These are phyloP conservation scores for Euwallacea fornicatus DNA, from an alignment of 1,140 invertebrate species.

Conservation along the genomic window DNA sequence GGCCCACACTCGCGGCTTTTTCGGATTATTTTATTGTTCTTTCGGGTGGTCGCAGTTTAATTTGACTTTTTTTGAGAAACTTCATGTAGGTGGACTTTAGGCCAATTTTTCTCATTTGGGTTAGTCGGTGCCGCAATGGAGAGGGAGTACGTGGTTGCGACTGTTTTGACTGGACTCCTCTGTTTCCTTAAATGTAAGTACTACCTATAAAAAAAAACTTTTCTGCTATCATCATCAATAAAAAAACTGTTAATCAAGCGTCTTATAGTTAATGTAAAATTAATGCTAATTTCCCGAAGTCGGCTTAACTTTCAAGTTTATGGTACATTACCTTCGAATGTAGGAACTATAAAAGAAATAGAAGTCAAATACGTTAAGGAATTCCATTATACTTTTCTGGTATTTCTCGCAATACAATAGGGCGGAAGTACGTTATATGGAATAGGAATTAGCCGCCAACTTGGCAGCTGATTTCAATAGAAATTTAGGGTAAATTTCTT, in stretches of 20 bases:
- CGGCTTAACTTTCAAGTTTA: constrained; percentile 19
- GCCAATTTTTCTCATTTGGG: neutral
- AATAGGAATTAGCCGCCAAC: no score
- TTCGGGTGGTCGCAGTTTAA: neutral
- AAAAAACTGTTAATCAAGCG: neutral
- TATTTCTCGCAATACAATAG: constrained; percentile 17
- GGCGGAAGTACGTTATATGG: constrained; percentile 13
- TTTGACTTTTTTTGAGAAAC: neutral
- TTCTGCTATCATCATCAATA: neutral
- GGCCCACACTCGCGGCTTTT: neutral
- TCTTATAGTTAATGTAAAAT: no score
- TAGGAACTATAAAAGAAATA: constrained; percentile 25
- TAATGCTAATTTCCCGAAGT: no score
- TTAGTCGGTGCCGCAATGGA: constrained; percentile 6
- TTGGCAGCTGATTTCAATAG: no score
- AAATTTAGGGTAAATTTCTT: no score
- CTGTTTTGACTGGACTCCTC: constrained; percentile 11
- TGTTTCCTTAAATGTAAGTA: constrained; percentile 23
- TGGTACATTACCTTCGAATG: constrained; percentile 30
- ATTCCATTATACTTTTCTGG: constrained; percentile 25
- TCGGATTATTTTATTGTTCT: constrained; percentile 5
- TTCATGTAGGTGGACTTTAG: neutral
- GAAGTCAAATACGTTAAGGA: constrained; percentile 16
- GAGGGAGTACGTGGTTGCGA: neutral
- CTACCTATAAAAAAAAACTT: neutral